Conservation (phyloP, 2,888 invertebrate species). For the Mythimna vitellina region DNA sequence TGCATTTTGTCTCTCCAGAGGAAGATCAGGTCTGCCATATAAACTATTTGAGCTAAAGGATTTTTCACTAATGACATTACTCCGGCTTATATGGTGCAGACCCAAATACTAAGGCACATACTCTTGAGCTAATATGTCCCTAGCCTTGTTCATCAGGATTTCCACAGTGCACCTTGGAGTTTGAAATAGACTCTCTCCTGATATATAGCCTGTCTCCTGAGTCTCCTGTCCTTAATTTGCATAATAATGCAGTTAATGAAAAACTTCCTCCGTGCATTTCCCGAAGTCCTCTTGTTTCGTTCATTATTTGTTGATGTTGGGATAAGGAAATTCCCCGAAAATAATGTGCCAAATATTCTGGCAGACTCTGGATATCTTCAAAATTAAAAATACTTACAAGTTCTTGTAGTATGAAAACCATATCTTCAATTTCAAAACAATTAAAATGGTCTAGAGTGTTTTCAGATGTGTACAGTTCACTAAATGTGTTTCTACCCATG, state of each 20-base stretch:
- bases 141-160: conserved; percentile 40
- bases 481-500: conserved; percentile 12
- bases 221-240: conserved; percentile 26
- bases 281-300: background rate
- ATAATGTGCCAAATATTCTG: conserved; percentile 19
- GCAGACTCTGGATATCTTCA: conserved; percentile 12
- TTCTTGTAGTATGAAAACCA: conserved; percentile 7
- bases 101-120: conserved; percentile 33
- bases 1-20: conserved; percentile 6
- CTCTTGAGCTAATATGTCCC: conserved; percentile 33
- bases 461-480: conserved; percentile 15
- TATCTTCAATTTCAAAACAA: too few relatives aligned
- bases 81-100: conserved; percentile 29
- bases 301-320: conserved; percentile 6
- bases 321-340: conserved; percentile 17
- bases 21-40: conserved; percentile 31
- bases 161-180: conserved; percentile 40
- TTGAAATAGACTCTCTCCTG: conserved; percentile 30
- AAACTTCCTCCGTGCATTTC: conserved; percentile 23
- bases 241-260: conserved; percentile 31
- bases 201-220: conserved; percentile 22
- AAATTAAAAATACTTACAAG: conserved; percentile 19
- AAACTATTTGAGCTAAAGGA: conserved; percentile 27
- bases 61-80: conserved; percentile 27
- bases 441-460: conserved; percentile 13